Base-by-base conservation (phyloP, 2,888 invertebrate species). In the Uropetala carovei region DNA sequence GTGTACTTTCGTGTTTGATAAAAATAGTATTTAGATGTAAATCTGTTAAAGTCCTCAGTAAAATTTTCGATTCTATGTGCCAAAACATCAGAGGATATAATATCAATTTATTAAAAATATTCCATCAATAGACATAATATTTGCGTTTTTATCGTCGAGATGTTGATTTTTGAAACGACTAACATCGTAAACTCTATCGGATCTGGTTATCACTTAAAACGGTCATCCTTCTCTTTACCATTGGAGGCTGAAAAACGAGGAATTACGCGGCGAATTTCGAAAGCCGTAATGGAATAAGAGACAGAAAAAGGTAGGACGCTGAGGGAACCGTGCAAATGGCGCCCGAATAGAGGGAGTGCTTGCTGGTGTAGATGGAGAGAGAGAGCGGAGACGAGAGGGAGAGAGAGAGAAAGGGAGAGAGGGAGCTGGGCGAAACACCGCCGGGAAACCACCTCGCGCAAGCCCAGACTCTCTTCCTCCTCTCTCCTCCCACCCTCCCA, bases 331-430 rank as follows among this genome's bases (percentile, higher is more conserved):
- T 59, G 86, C 58, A 86, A 59, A 86, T 86, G 86, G 86, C 58
- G 86, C 27, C 59, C 85, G 57, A 56, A 85, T 85, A 57, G 59
- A 85, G 59, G 57, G 57, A 57, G 59, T 85, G 59, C 57, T 85
- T 59, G 59, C 58, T 30, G 85, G 22, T n/a, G 59, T 57, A 85
- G 92, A 84, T 64, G 16, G 91, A 92, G 86, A 93, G 92, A 92
- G 91, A 84, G 91, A 83, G 60, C 93, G 92, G 91, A 84, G 85
- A 92, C 91, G 92, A 92, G 92, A 92, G 92, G 91, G 93, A n/a
- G n/a, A n/a, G n/a, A n/a, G n/a, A n/a, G n/a, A n/a, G n/a, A n/a
- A 92, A 93, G 92, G 93, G 92, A 93, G 93, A 92, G 93, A 92
- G 93, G 75, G 93, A 60, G 92, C 92, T 92, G n/a, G 18, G 89